phyloP scores from a whole-genome alignment of 2,113 vertebrate genomes.

The Hyperoodon ampullatus region DNA sequence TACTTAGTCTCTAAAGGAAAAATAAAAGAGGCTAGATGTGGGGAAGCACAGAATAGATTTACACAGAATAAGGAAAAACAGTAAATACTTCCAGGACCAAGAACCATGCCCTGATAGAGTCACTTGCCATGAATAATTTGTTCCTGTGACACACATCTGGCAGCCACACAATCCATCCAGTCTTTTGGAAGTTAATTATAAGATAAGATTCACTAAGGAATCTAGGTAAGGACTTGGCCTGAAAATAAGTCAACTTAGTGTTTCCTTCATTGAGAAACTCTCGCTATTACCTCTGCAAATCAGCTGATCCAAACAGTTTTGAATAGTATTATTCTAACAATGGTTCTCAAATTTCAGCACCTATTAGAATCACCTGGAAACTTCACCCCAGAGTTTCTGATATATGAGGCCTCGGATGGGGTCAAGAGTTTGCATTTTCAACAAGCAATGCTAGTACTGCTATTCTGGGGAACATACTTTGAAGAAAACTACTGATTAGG shows the following conservation, averaged over 20 bases:
- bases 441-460: neutral
- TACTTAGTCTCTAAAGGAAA: neutral
- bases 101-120: neutral
- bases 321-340: neutral
- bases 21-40: neutral
- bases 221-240: neutral
- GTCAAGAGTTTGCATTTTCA: neutral
- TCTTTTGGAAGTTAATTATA: neutral
- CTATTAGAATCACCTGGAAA: neutral
- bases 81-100: neutral
- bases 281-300: neutral
- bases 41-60: neutral
- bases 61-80: neutral
- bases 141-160: neutral
- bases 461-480: neutral
- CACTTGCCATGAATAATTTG: neutral
- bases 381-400: neutral
- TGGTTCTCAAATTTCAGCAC: neutral
- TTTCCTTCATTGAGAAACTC: neutral
- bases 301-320: neutral
- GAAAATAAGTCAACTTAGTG: neutral
- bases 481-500: neutral
- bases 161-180: neutral
- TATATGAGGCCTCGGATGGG: neutral
- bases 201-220: neutral